Evolutionary conservation across 2,797 vertebrate species (phyloP).

Genomic region (Enteromius trimaculatus): DNA sequence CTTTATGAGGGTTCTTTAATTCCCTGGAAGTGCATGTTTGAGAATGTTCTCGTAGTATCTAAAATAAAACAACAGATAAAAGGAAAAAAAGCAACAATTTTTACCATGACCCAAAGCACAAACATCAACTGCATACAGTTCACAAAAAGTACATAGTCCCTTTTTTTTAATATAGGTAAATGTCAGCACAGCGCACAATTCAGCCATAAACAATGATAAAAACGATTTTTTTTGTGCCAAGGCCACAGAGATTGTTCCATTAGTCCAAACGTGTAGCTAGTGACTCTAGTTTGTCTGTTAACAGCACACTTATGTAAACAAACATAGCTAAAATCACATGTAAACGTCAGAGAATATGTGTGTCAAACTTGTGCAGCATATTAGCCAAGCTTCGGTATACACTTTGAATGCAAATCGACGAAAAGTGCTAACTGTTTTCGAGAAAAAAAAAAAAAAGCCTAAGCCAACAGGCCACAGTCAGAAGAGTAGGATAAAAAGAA

Average conservation of each 20-base stretch:
- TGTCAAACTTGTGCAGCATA: constrained; percentile 12
- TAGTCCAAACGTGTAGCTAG: constrained; percentile 12
- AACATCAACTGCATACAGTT: constrained; percentile 23
- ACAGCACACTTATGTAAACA: constrained; percentile 26
- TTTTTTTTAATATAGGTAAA: constrained; percentile 23
- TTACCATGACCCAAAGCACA: constrained; percentile 11
- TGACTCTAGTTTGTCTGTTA: constrained; percentile 29
- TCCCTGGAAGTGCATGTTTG: constrained; percentile 43
- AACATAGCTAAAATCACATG: constrained; percentile 34
- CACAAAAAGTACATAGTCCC: constrained; percentile 43
- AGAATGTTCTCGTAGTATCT: constrained; percentile 40
- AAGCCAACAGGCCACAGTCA: constrained; percentile 11
- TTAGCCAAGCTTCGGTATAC: background rate
- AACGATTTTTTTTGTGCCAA: constrained; percentile 25
- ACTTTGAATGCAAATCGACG: constrained; percentile 2
- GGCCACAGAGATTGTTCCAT: constrained; percentile 38
- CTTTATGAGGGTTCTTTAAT: constrained; percentile 2
- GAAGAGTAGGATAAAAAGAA: constrained; percentile 46
- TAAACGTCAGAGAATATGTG: constrained; percentile 18
- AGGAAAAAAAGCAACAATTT: background rate
- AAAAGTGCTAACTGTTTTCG: constrained; percentile 50
- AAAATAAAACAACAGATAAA: constrained; percentile 12
- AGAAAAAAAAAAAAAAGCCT: background rate
- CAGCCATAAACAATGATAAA: constrained; percentile 11
- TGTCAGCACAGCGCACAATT: constrained; percentile 37